Evolutionary conservation across 1,140 invertebrate species (phyloP).

Genomic region (Trypoxylus dichotomus): DNA sequence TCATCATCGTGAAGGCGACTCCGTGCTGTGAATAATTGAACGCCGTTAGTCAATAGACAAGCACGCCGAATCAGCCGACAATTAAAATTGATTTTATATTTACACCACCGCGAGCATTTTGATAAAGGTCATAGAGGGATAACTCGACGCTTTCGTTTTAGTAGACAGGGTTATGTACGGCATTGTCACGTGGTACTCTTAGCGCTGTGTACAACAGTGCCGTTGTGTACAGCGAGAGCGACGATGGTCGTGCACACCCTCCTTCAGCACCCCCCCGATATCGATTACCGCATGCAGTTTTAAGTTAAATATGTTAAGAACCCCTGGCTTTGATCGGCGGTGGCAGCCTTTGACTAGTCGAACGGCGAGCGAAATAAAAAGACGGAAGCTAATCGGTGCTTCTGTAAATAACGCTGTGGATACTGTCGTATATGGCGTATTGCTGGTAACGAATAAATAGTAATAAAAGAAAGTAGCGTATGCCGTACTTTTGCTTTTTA

Average conservation of each 20-base stretch:
- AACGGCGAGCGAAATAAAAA: too few relatives aligned
- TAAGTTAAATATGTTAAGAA: conserved; percentile 11
- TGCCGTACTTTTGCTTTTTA: too few relatives aligned
- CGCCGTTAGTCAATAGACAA: neutral
- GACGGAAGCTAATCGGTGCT: too few relatives aligned
- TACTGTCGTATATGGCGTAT: too few relatives aligned
- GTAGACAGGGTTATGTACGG: neutral
- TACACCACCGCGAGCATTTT: neutral
- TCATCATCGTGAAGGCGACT: neutral
- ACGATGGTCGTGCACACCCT: neutral
- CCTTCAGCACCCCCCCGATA: neutral
- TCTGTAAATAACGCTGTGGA: too few relatives aligned
- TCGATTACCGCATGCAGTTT: conserved; percentile 18
- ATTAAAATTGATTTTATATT: conserved; percentile 26
- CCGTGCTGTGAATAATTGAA: conserved; percentile 1
- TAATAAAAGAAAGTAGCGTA: too few relatives aligned
- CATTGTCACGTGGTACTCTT: neutral
- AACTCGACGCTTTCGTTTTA: neutral
- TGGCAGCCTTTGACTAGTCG: neutral
- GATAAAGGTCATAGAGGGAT: neutral
- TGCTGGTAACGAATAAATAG: too few relatives aligned
- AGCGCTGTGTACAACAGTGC: neutral
- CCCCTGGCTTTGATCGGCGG: neutral
- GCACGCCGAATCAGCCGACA: neutral
- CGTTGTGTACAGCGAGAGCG: neutral